Evolutionary conservation across 2,113 vertebrate genomes (phyloP), one percentile per base, ranked within the genome.

Genomic region (Gila orcuttii): DNA sequence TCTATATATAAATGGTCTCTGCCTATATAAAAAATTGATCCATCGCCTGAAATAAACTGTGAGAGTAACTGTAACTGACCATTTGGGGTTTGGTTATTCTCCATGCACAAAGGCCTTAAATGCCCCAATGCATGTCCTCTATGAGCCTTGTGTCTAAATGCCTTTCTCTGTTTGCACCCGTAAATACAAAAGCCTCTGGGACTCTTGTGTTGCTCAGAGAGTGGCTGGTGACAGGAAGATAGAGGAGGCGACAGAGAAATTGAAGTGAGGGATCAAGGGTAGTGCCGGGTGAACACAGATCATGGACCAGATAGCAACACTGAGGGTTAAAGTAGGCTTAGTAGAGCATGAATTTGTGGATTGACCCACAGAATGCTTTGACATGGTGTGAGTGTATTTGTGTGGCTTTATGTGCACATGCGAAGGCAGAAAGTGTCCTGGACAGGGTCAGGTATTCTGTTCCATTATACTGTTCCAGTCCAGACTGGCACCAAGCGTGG

Each of bases 171-270:
- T 83, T 76, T 75, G 55, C 31, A 68, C 59, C 52, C 68, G 83
- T 84, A 87, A 87, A 86, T 87, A 84, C 86, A 77, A 60, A 79
- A 83, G 68, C 80, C 84, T 39, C 50, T 59, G 42, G 57, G 76
- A 19, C 55, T 69, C 50, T 77, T 57, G 59, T 25, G 80, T 69
- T 82, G 74, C 83, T 83, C 55, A 33, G 64, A 79, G 66, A 47
- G 55, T 64, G 39, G n/a, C 23, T 86, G 86, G 60, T 89, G 88
- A 86, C 86, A 83, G 82, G 83, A 79, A 86, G 84, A 86, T 52
- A 85, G 75, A 86, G 64, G 80, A 86, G 86, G 83, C 25, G 69
- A 86, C 84, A 55, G 79, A 85, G 36, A 76, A 66, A 55, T 15
- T 55, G 59, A 68, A 52, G 36, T 45, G 45, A 28, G 45, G 36